Evolutionary conservation across 37 sponge, comb jelly and placozoan species (phyloP), one percentile per base, ranked within the genome.

Genomic region (Axinella damicornis): DNA sequence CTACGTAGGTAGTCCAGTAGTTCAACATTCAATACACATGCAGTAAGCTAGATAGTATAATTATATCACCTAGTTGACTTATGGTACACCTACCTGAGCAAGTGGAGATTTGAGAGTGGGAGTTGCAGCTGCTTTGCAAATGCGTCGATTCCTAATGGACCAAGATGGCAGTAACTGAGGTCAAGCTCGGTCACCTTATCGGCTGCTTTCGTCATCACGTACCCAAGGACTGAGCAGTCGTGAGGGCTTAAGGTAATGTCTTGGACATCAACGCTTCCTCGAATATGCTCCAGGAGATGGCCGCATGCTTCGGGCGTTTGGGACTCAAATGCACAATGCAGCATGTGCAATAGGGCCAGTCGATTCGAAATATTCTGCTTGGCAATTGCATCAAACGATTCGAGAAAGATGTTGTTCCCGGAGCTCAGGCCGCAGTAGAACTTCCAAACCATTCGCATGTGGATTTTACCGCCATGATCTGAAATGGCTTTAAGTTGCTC

Each of bases 281-380:
- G 1, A 1, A 60, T 60, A 15, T 57, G 71, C 24, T 41, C 14
- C 20, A 86, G 54, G 34, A 86, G 38, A 14, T 86, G 73, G 2
- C 21, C 14, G 38, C 87, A 86, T n/a, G 60, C 53, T 56, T 39
- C 37, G 6, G 11, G 21, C 20, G 22, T 52, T 62, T 71, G 73
- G 27, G 87, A 71, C 46, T 86, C 87, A 62, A 86, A 79, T 21
- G 73, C 80, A 86, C 87, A 86, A 33, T 77, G 79, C 18, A 71
- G 12, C 63, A 79, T 37, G 32, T 58, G 54, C 2, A 86, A 73
- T 38, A 21, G 15, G 5, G 25, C 78, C 19, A 71, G 30, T 15
- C 70, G 59, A 31, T 30, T 21, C 2, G 65, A 83, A 66, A 54
- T 33, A 80, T 80, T 80, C 13, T 54, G 68, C 19, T 21, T 18